Evolutionary conservation across 37 sponge, comb jelly and placozoan genomes (phyloP), one percentile per base, ranked within the genome.

Genomic region (Cliona cf. orientalis): DNA sequence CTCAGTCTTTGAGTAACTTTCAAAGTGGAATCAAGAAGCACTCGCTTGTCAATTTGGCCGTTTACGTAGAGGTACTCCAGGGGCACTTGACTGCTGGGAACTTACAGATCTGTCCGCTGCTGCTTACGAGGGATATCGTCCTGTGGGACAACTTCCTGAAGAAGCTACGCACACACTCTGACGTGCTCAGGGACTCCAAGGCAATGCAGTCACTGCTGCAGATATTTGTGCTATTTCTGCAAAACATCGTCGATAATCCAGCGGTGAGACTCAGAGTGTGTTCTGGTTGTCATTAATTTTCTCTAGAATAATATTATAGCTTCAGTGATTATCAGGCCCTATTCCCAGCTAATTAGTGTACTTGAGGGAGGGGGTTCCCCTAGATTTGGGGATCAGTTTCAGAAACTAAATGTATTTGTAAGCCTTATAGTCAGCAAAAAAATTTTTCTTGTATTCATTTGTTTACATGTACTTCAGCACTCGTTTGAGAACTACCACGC

Each of bases 61-160:
- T n/a, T 25, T 85, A 85, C 60, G 29, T 85, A 1, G 79, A 76
- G 19, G 39, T 40, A 34, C 53, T 79, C 19, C 76, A 75, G 42
- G 58, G 7, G 25, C 2, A 7, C 55, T 17, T 49, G n/a, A n/a
- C 55, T n/a, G n/a, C n/a, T n/a, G n/a, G n/a, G n/a, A n/a, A n/a
- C n/a, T n/a, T n/a, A n/a, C n/a, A n/a, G n/a, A 49, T 11, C 55
- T 49, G 14, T 17, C 11, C 55, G 17, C 11, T 49, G 17, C 45
- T 35, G 39, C 44, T 77, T 62, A 69, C 58, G 7, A 34, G 62
- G 31, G 79, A 85, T 3, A 40, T 69, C 1, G 22, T 25, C 3
- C 44, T 80, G 14, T 70, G 70, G 70, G 81, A 80, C 31, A 33
- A 28, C 9, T 80, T 80, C 60, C 58, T 37, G 33, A 80, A 70